These are phyloP conservation scores for Drosophila mulleri DNA, from an alignment of 2,888 invertebrate species.

Conservation along the genomic window DNA sequence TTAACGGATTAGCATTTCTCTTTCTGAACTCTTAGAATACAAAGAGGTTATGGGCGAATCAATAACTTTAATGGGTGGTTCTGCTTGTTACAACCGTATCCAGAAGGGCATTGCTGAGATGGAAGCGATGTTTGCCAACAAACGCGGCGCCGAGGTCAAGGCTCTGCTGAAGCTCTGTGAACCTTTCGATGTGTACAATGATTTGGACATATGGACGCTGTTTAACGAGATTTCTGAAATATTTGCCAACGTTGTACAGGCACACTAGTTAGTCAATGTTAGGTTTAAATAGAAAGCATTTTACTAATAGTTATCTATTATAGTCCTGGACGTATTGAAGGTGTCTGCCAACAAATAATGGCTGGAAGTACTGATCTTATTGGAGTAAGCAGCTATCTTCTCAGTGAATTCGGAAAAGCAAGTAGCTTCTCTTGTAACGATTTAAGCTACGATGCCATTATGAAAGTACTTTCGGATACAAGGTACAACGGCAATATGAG, in stretches of 20 bases:
- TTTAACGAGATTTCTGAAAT: constrained; percentile 82
- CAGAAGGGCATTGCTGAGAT: constrained; percentile 79
- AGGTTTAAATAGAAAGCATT: background rate
- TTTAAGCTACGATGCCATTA: constrained; percentile 72
- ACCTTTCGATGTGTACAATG: constrained; percentile 35
- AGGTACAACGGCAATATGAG: constrained; percentile 63
- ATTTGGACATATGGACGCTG: constrained; percentile 82
- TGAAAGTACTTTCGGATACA: constrained; percentile 53
- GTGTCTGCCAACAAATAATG: constrained; percentile 72
- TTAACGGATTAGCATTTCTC: background rate
- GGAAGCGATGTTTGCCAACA: constrained; percentile 75
- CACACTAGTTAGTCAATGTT: constrained; percentile 70
- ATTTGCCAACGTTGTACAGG: constrained; percentile 82
- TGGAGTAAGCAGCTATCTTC: constrained; percentile 70
- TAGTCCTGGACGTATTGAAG: constrained; percentile 76
- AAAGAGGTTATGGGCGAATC: constrained; percentile 13
- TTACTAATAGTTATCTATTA: background rate
- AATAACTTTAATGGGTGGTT: constrained; percentile 70
- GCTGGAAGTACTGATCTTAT: constrained; percentile 70
- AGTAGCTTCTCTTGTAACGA: constrained; percentile 66
- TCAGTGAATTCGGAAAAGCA: constrained; percentile 43
- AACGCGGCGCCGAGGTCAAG: constrained; percentile 66
- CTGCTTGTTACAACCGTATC: constrained; percentile 81
- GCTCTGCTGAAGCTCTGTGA: constrained; percentile 12
- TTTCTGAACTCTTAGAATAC: background rate